These are phyloP conservation scores for Sandelia bainsii DNA, from an alignment of 2,797 vertebrate genomes.

Conservation along the genomic window DNA sequence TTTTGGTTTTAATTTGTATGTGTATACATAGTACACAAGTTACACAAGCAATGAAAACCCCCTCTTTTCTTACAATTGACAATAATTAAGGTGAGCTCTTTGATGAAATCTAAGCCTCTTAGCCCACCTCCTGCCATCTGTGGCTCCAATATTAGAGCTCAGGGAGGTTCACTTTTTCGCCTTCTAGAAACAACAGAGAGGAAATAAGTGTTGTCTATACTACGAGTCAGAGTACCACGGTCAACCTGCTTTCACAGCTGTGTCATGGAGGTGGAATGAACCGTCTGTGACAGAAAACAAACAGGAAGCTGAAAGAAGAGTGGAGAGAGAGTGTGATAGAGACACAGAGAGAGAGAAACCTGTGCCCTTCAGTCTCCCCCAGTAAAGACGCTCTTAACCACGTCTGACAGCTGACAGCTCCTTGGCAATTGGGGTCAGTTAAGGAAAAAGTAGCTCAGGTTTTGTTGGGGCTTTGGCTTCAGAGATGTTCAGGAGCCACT, in stretches of 20 bases:
- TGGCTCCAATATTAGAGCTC: constrained; percentile 67
- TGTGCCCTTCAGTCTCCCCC: constrained; percentile 82
- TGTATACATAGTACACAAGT: background rate
- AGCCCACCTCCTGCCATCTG: constrained; percentile 81
- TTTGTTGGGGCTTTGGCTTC: constrained; percentile 84
- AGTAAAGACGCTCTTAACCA: constrained; percentile 83
- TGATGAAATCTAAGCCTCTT: constrained; percentile 85
- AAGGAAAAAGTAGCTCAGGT: constrained; percentile 88
- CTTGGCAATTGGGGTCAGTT: constrained; percentile 87
- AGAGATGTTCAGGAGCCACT: constrained; percentile 86
- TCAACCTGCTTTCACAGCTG: constrained; percentile 53
- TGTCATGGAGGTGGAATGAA: constrained; percentile 67
- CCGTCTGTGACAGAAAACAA: constrained; percentile 71
- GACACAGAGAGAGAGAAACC: constrained; percentile 58
- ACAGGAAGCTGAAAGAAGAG: constrained; percentile 70
- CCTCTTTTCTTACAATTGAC: constrained; percentile 64
- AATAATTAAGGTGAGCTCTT: constrained; percentile 83
- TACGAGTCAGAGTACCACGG: constrained; percentile 50
- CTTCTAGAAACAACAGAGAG: constrained; percentile 39
- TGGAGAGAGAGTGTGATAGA: constrained; percentile 26
- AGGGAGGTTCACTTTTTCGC: constrained; percentile 53
- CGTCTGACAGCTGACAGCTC: constrained; percentile 87
- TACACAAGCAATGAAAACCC: constrained; percentile 37
- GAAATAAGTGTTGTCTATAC: constrained; percentile 50
- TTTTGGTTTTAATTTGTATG: constrained; percentile 20